Evolutionary conservation across 2,888 invertebrate genomes (phyloP), one percentile per base, ranked within the genome.

Genomic region (Hybos culiciformis): DNA sequence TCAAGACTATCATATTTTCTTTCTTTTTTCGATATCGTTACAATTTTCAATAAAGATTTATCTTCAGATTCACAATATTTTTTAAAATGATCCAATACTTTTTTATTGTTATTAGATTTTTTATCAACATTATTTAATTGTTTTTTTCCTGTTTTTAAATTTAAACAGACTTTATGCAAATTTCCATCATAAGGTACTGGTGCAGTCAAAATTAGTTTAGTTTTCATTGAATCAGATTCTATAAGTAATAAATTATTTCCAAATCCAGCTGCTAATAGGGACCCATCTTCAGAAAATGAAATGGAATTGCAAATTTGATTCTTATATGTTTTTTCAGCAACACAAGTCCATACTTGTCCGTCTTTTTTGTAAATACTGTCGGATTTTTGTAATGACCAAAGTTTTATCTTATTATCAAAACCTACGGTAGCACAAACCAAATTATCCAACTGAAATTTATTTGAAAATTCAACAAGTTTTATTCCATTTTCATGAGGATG

Each of bases 271-370:
- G 77, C 82, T 33, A 87, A 56, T 19, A 85, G 58, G 1, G 85
- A 83, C n/a, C 83, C 83, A 61, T 87, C 86, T 44, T 72, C 68
- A 1, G 83, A 78, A 62, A 85, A 85, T 36, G 71, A 71, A 3
- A 77, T 67, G 32, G 73, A 70, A 17, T 70, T 68, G 18, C 78
- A 70, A 1, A 70, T 60, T 15, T 77, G 58, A 49, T 75, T 67
- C 40, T 76, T 70, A 53, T 80, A 85, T 44, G 66, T 72, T 1
- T 77, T 77, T 18, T 74, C 67, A 21, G 73, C 73, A 24, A 73
- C 69, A 56, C 81, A 82, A 44, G 61, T 68, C 85, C 86, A 86
- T 46, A 70, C 69, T 41, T 63, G 65, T n/a, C 68, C 67, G n/a
- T n/a, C n/a, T 43, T 69, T 67, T 50, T 69, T 70, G 48, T 74